phyloP scores from a whole-genome alignment of 2,113 vertebrate genomes.

The Tetraodon nigroviridis region DNA sequence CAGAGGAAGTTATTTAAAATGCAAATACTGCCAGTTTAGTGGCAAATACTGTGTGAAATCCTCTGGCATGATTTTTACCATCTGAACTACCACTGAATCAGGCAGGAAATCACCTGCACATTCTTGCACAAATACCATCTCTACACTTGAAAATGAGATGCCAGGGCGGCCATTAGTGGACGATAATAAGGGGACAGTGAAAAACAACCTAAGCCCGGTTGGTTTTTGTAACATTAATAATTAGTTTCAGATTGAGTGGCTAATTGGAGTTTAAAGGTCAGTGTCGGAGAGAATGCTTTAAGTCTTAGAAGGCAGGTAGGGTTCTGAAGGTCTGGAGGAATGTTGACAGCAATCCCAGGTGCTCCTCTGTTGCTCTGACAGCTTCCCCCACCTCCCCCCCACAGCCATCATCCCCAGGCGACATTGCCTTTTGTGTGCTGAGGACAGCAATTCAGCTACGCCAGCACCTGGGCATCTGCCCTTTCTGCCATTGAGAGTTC shows the following conservation, averaged over 20 bases:
- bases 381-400: conserved; percentile 31
- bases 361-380: conserved; percentile 64
- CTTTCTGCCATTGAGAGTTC: conserved; percentile 66
- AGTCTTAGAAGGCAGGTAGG: conserved; percentile 48
- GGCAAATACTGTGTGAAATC: conserved; percentile 35
- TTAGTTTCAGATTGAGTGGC: conserved; percentile 75
- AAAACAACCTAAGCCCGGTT: conserved; percentile 76
- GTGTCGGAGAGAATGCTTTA: conserved; percentile 61
- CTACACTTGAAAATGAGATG: conserved; percentile 73
- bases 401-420: conserved; percentile 51
- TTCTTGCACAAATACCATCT: conserved; percentile 48
- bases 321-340: conserved; percentile 28
- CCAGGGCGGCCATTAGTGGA: conserved; percentile 72
- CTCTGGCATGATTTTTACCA: conserved; percentile 37
- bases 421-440: conserved; percentile 68
- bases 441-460: conserved; percentile 64
- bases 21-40: conserved; percentile 55
- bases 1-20: conserved; percentile 55
- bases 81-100: conserved; percentile 54
- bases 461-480: conserved; percentile 65
- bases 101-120: conserved; percentile 33
- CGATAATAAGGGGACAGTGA: conserved; percentile 73
- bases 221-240: conserved; percentile 77
- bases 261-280: conserved; percentile 80
- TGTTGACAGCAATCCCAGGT: conserved; percentile 70